Base-by-base conservation (phyloP, 2,797 vertebrate genomes). In the Cephalopachus bancanus region DNA sequence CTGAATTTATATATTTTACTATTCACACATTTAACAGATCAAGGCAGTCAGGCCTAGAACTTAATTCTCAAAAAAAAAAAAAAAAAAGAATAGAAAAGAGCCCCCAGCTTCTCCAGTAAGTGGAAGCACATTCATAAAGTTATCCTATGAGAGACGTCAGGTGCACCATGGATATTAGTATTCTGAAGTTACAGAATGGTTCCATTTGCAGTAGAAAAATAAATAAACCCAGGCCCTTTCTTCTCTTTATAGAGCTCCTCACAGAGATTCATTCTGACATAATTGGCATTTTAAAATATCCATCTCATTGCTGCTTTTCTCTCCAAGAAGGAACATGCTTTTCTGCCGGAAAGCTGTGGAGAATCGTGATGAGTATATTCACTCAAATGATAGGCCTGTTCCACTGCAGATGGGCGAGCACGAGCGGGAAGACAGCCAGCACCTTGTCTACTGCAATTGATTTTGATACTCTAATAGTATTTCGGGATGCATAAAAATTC, bases 231-330 rank as follows among this genome's bases (percentile, higher is more conserved):
- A 30, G 55, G 91, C 59, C 89, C 51, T 57, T 69, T 69, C 87
- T 96, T 94, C 84, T 97, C 87, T 97, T 53, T 83, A 72, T 30
- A 60, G 79, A 65, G 86, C 83, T 74, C 72, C 86, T 96, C 86
- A 51, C 74, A 93, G 87, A 95, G 94, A 97, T 94, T 94, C 92
- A 93, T 65, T 94, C 76, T 87, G 83, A 78, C 53, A 95, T 93
- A 94, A 96, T 22, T 87, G 84, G 84, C 92, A 90, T 94, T 95
- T 91, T 20, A 96, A 96, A 96, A 86, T 87, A 85, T 76, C 83
- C 85, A 83, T 81, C 78, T 92, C 20, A 1, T 88, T 75, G 79
- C 88, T 49, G 44, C 78, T 79, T 80, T 92, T 84, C 94, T 96
- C 76, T 85, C 60, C 10, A 24, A 81, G 91, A 76, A 80, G 89